Percentiles rank a stretch among this genome's conserved stretches.
Evolutionary conservation across 2,113 vertebrate species (phyloP).

Genomic region (Psammodynastes pulverulentus): DNA sequence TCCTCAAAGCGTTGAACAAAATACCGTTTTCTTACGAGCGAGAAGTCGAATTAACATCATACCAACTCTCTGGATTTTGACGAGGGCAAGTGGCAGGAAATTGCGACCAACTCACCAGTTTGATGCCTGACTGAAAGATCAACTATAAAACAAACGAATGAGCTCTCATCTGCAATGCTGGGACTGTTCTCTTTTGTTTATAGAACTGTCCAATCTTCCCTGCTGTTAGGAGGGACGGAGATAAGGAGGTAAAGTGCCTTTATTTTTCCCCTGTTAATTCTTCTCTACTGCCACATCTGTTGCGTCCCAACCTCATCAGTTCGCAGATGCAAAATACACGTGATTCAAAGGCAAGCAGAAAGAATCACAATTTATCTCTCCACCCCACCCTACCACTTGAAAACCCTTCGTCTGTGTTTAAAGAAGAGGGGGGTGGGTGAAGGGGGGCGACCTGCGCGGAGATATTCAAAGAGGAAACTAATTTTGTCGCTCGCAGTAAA

Average conservation of each 20-base stretch:
- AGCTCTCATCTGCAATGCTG: slow-evolving; percentile 1
- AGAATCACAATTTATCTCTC: slow-evolving; percentile 5
- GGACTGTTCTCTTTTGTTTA: slow-evolving; percentile 4
- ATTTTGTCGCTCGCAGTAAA: neutral
- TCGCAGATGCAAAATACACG: slow-evolving; percentile 47
- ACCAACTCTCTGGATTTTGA: slow-evolving; percentile 10
- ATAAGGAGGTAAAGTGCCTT: neutral
- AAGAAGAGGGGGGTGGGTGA: neutral
- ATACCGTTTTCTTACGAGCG: slow-evolving; percentile 41
- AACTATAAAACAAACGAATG: neutral
- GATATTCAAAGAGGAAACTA: neutral
- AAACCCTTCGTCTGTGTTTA: neutral
- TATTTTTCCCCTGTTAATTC: slow-evolving; percentile 8
- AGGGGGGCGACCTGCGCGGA: neutral
- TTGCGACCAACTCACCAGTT: slow-evolving; percentile 41
- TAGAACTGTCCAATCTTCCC: slow-evolving; percentile 28
- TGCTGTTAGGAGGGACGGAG: slow-evolving; percentile 2
- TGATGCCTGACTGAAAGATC: slow-evolving; percentile 8
- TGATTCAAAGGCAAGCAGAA: slow-evolving; percentile 35
- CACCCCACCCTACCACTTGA: neutral
- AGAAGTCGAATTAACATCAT: slow-evolving; percentile 16
- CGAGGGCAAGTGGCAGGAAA: slow-evolving; percentile 17
- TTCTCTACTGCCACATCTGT: slow-evolving; percentile 38
- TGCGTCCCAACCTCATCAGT: slow-evolving; percentile 38
- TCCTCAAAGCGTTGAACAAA: neutral